Percentiles rank a stretch among this genome's conserved stretches.
Evolutionary conservation across 2,797 vertebrate genomes (phyloP).

Genomic region (Pristis pectinata): DNA sequence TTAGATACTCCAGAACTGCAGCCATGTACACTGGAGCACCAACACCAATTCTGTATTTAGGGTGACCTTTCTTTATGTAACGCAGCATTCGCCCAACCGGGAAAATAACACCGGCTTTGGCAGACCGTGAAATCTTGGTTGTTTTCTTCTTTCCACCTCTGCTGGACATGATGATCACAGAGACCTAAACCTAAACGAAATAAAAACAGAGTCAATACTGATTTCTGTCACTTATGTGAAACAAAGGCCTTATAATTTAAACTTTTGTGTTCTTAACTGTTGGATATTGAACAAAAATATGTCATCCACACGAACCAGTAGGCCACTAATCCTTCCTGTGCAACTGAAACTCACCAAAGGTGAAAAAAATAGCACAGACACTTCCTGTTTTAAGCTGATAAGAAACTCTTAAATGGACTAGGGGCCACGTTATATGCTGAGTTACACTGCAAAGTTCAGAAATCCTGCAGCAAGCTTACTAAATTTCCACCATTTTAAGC

Average conservation of each 20-base stretch:
- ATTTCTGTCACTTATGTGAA: background rate
- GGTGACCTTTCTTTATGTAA: constrained; percentile 89
- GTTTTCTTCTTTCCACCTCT: constrained; percentile 95
- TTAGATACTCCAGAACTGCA: constrained; percentile 91
- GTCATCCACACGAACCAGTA: background rate
- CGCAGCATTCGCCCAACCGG: constrained; percentile 95
- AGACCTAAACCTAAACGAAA: constrained; percentile 48
- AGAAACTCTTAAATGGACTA: too few relatives aligned
- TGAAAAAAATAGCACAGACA: background rate
- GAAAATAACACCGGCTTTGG: constrained; percentile 93
- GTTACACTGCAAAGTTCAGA: background rate
- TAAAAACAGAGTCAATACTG: background rate
- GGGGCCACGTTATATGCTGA: background rate
- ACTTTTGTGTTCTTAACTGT: background rate
- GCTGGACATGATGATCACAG: constrained; percentile 76
- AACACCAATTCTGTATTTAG: constrained; percentile 92
- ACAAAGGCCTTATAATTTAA: background rate
- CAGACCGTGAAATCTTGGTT: constrained; percentile 90
- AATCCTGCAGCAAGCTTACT: background rate
- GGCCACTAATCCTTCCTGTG: background rate
- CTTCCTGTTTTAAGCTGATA: background rate
- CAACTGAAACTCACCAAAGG: background rate
- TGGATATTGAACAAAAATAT: background rate
- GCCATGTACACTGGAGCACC: constrained; percentile 96
- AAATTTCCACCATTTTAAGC: background rate